Evolutionary conservation across 2,888 invertebrate genomes (phyloP), one percentile per base, ranked within the genome.

Genomic region (Drosophila anomelani): DNA sequence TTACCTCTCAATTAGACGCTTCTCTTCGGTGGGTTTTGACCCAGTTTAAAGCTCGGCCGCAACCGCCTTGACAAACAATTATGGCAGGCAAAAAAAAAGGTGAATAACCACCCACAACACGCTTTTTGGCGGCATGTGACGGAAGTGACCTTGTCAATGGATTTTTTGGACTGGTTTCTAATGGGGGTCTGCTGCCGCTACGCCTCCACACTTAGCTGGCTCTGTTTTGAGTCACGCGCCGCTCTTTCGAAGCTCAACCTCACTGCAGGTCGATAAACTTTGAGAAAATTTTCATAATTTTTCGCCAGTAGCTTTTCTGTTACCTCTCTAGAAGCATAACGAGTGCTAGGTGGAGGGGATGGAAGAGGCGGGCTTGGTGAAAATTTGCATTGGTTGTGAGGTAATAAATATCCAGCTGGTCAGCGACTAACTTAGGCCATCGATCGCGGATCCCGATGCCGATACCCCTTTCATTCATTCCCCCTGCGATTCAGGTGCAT

Each of bases 121-220:
- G 47, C 47, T 44, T 34, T n/a, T 34, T n/a, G 77, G 58, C 43
- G 63, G 58, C 64, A 80, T 74, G 74, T 80, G 80, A 76, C 87
- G 84, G 85, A 88, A 88, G 72, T 86, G 88, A 88, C 85, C 88
- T 86, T 86, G 85, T 80, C 88, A 80, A 81, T 87, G 78, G 82
- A 76, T 77, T 47, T 74, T 76, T 68, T 54, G 36, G 70, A 80
- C 78, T 80, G 86, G 78, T 72, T 84, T 74, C 51, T 43, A 23
- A 54, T 46, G 54, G 41, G 53, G 66, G 62, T 44, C 34, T 12
- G 69, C 67, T 67, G 73, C 64, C 71, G 69, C 34, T 17, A 34
- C 54, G 36, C 54, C 54, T 38, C 54, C 54, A 26, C 54, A 54
- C 23, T 38, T 54, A 23, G 51, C 36, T 54, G 23, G 15, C 38